These are phyloP conservation scores for Schizotus pectinicornis DNA, from an alignment of 2,888 invertebrate genomes.

Conservation along the genomic window DNA sequence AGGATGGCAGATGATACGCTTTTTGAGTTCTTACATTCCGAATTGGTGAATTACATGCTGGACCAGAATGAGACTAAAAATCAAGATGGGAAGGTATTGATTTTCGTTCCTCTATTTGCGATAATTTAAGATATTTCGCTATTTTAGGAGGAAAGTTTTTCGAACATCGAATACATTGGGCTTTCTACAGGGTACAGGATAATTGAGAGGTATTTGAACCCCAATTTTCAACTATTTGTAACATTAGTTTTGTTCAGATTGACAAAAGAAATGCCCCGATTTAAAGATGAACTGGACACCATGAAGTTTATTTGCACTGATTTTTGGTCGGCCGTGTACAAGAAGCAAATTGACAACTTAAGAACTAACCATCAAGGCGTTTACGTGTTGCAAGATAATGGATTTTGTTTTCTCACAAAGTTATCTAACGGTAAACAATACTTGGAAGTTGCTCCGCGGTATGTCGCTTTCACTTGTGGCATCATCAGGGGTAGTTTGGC, in stretches of 20 bases:
- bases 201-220: slow-evolving; percentile 68
- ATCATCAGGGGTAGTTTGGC: slow-evolving; percentile 92
- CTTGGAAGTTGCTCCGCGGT: slow-evolving; percentile 88
- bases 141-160: slow-evolving; percentile 69
- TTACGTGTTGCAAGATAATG: slow-evolving; percentile 96
- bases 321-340: slow-evolving; percentile 97
- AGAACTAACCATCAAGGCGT: slow-evolving; percentile 98
- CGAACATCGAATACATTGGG: slow-evolving; percentile 82
- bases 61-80: slow-evolving; percentile 60
- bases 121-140: slow-evolving; percentile 4
- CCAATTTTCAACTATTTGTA: not conserved
- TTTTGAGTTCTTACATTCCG: slow-evolving; percentile 89
- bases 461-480: slow-evolving; percentile 95
- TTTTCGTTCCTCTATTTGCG: not conserved
- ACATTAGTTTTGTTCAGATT: slow-evolving; percentile 60
- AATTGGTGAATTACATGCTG: slow-evolving; percentile 82
- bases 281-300: slow-evolving; percentile 96
- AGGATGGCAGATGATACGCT: slow-evolving; percentile 80
- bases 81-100: slow-evolving; percentile 62
- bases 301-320: slow-evolving; percentile 99
- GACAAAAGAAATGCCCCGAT: slow-evolving; percentile 90
- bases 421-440: slow-evolving; percentile 91
- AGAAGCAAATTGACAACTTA: slow-evolving; percentile 97
- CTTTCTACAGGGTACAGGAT: slow-evolving; percentile 85
- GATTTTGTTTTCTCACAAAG: slow-evolving; percentile 87